Base-by-base conservation (phyloP, 2,113 vertebrate genomes). In the Oriolus oriolus region DNA sequence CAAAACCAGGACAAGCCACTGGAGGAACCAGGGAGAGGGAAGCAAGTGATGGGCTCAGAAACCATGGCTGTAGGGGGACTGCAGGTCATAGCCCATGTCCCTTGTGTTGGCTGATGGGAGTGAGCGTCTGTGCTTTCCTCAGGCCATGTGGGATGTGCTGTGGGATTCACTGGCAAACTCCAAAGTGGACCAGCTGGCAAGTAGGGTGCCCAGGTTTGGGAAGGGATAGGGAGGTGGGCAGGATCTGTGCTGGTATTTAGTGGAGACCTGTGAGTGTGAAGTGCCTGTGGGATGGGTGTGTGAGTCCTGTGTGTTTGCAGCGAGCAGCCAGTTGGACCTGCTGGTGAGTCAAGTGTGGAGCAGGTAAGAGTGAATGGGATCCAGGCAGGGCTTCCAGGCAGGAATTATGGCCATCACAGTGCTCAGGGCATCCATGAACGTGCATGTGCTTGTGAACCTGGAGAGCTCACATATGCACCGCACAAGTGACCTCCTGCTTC, bases 31-130 rank as follows among this genome's bases (percentile, higher is more conserved):
- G 14, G 2, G 4, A 33, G 30, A 47, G 10, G 22, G 39, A 80
- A 14, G 18, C 0, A 1, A 37, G 8, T 17, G 37, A 42, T 18
- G 1, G 17, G 7, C 9, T 77, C 44, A 75, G 28, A 12, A 39
- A 10, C 14, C 4, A 2, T 3, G 2, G 10, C 60, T 60, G 5
- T 6, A 64, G 30, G 2, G 2, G 11, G 49, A 77, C 30, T 9
- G 0, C 3, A 26, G 4, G 8, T 56, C 42, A 52, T 10, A 49
- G 19, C 7, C 31, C 2, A 0, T 1, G 0, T 8, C 4, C 15
- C 52, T 53, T 30, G 10, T 37, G 27, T 15, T 3, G 2, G 9
- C 7, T 21, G 28, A n/a, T 53, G 18, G 6, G 3, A 13, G 5
- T 4, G 2, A 22, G 10, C 16, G 23, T 24, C 26, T 39, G 6